Base-by-base conservation (phyloP, 2,797 vertebrate genomes). In the Gephyroberyx darwinii region DNA sequence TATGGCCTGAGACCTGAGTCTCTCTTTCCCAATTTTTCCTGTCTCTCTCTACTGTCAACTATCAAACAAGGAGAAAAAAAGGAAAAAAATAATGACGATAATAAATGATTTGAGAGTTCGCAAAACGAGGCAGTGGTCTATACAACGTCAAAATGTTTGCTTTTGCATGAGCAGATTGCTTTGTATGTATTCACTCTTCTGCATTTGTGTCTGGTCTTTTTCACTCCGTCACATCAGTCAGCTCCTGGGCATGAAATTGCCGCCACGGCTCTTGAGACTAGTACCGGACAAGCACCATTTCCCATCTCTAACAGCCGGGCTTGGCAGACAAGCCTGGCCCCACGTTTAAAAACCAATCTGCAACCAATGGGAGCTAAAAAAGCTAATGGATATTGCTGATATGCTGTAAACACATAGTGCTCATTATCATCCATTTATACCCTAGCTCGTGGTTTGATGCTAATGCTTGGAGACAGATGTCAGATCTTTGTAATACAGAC, bases 381-480 rank as follows among this genome's bases (percentile, higher is more conserved):
- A 45, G 58, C 30, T 70, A 56, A 81, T 84, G 58, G 71, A 69
- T 75, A 65, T 70, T 71, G 26, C 26, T 26, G 26, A 26, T 26
- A 26, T 70, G 60, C 54, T 80, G 63, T 66, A 69, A 78, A 72
- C 50, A 58, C 39, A 17, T n/a, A 37, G 60, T 39, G 57, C 61
- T 69, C 53, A 68, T 80, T 68, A 72, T 66, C 26, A 22, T 26
- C 47, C 64, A 10, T 50, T 61, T 65, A 50, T 60, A 39, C 59
- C 35, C 0, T 1, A 51, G 65, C 55, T 54, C 62, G 43, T 59
- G 45, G 50, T 75, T 54, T 74, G 75, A 85, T 55, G 61, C 62
- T 81, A 72, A 85, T 81, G 50, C 75, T 62, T 56, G 33, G 35
- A 73, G 77, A 52, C 83, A 85, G 77, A 77, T 84, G 82, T 83